A percentile compares a stretch with the other conserved stretches of the same genome.
phyloP scores from a whole-genome alignment of 2,113 vertebrate genomes.

The human (Homo sapiens) region GRCh38 chr14:42802501-42803000 shows the following conservation, averaged over 20 bases:
- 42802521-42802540: neutral
- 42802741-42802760: neutral
- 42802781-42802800: neutral
- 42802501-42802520: neutral
- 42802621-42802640: neutral
- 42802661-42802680: neutral
- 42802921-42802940: neutral
- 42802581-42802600: neutral
- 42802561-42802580: neutral
- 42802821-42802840: neutral
- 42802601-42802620: neutral
- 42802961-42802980: neutral
- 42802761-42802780: neutral
- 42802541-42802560: neutral
- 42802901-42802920: neutral
- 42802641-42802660: neutral
- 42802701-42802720: neutral
- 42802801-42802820: neutral
- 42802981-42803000: neutral
- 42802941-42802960: neutral
- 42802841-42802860: neutral
- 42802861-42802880: neutral
- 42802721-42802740: neutral
- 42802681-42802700: neutral
- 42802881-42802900: neutral